Conservation (phyloP, 2,113 vertebrate genomes). For the Tiliqua scincoides region DNA sequence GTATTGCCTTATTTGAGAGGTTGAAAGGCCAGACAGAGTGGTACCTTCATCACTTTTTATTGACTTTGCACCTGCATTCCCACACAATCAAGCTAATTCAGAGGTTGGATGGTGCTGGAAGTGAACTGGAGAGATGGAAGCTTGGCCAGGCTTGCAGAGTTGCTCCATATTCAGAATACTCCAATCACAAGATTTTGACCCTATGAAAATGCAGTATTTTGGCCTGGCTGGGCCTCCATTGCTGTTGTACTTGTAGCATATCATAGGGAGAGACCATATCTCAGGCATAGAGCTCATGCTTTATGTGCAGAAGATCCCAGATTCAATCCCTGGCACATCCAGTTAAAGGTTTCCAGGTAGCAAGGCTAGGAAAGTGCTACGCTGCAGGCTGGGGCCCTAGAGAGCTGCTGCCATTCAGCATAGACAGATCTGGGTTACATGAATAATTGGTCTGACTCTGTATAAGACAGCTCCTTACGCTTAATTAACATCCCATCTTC, state of each 20-base stretch:
- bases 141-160: not conserved
- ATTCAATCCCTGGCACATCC: not conserved
- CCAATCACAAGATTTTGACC: not conserved
- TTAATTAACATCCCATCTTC: conserved; percentile 26
- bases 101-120: not conserved
- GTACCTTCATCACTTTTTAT: not conserved
- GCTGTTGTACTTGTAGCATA: not conserved
- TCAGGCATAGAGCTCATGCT: not conserved
- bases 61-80: not conserved
- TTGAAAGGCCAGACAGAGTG: not conserved
- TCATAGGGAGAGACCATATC: not conserved
- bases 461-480: conserved; percentile 24
- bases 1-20: not conserved
- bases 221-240: not conserved
- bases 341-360: conserved; percentile 2
- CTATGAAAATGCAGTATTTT: not conserved
- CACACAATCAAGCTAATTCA: not conserved
- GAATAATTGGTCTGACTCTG: conserved; percentile 36
- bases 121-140: not conserved
- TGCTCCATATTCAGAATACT: not conserved
- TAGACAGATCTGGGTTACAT: conserved; percentile 33
- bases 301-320: not conserved
- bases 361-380: conserved; percentile 2
- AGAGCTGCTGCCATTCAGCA: conserved; percentile 16
- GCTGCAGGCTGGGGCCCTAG: not conserved